phyloP scores from a whole-genome alignment of 2,888 invertebrate species.

The Mesorhabditis sp. region DNA sequence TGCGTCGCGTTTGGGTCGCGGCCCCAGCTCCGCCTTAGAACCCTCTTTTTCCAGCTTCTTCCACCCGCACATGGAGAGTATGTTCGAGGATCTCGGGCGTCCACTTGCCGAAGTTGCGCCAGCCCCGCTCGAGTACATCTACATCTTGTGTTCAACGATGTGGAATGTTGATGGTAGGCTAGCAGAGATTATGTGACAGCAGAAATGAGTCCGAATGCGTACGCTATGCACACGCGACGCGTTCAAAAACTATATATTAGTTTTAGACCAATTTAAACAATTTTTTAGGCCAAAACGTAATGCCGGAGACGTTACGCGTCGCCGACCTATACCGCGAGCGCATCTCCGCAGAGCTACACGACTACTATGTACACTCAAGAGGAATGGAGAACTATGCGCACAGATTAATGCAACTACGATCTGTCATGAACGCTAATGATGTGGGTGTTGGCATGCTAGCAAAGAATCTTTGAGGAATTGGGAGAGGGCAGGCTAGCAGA shows the following conservation, averaged over 20 bases:
- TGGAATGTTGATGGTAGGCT: background rate
- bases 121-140: slow-evolving; percentile 4
- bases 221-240: too few species aligned
- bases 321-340: slow-evolving; percentile 2
- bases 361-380: slow-evolving; percentile 3
- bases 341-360: background rate
- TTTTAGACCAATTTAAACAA: background rate
- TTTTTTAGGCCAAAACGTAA: background rate
- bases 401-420: background rate
- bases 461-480: background rate
- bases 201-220: background rate
- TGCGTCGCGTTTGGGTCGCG: background rate
- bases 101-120: background rate
- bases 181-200: background rate
- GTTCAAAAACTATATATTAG: too few species aligned
- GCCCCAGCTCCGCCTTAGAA: background rate
- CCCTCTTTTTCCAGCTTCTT: background rate
- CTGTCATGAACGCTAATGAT: background rate
- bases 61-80: background rate
- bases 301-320: background rate
- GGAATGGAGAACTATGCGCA: slow-evolving; percentile 3
- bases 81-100: slow-evolving; percentile 3
- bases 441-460: background rate
- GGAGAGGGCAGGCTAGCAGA: background rate
- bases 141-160: slow-evolving; percentile 1